Evolutionary conservation across 2,797 vertebrate genomes (phyloP).

Genomic region (Phalanger gymnotis): DNA sequence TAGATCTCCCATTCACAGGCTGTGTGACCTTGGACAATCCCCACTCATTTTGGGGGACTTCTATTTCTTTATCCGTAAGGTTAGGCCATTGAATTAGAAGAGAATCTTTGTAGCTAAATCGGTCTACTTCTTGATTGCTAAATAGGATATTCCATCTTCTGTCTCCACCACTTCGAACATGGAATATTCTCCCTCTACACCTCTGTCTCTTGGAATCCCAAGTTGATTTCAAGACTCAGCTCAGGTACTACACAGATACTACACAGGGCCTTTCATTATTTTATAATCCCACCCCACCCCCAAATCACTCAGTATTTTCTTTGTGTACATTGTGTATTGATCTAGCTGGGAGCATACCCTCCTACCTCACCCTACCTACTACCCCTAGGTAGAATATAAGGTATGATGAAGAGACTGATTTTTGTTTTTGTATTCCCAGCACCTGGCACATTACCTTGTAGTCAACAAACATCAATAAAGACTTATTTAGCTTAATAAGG

Average conservation of each 20-base stretch:
- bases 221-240: not conserved
- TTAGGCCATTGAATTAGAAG: not conserved
- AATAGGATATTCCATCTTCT: not conserved
- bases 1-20: not conserved
- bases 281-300: not conserved
- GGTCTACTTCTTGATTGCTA: not conserved
- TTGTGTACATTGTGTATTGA: not conserved
- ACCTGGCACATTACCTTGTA: not conserved
- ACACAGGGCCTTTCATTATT: not conserved
- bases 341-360: not conserved
- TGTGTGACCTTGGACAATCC: not conserved
- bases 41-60: not conserved
- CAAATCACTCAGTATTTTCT: not conserved
- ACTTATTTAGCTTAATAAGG: not conserved
- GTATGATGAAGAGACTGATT: not conserved
- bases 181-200: not conserved
- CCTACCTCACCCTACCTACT: not conserved
- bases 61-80: not conserved
- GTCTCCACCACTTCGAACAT: not conserved
- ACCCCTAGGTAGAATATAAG: not conserved
- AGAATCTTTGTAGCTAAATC: not conserved
- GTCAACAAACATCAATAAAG: not conserved
- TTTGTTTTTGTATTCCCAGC: not conserved
- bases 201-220: not conserved
- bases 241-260: not conserved